Base-by-base conservation (phyloP, 2,888 invertebrate genomes). In the Dexiosoma caninum region DNA sequence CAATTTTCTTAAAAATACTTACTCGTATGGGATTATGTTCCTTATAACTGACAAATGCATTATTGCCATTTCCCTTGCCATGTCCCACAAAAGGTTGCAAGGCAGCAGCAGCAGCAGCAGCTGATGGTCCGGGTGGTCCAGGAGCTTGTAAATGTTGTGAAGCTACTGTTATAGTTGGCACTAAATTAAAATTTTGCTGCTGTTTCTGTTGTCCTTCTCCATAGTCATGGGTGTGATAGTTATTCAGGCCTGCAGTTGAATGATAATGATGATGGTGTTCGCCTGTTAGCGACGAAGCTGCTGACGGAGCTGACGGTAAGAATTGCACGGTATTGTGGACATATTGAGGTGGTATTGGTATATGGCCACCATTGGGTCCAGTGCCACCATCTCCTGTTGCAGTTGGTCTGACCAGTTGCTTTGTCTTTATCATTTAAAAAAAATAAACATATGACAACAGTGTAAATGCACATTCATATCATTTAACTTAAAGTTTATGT, bases 301-400 rank as follows among this genome's bases (percentile, higher is more conserved):
- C 37, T 10, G 70, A 14, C 35, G 64, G n/a, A 37, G 79, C 81
- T 74, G 76, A 81, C 75, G 83, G 77, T 64, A 59, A 64, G 69
- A 77, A 81, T 40, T 59, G 46, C 10, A 49, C 12, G 27, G 27
- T 35, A 19, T 27, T 37, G 30, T 87, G 86, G 80, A 89, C 87
- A 83, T 89, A 89, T 46, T 88, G 87, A 8, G 86, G 83, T 19
- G 89, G 89, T 40, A 89, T 84, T 6, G 88, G 85, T 69, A 89
- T 86, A 64, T 85, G 85, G 14, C 82, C 82, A 0, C 82, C 81
- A 42, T 59, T 83, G 30, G 85, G 85, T 19, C 84, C 79, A 49
- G 84, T 5, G 4, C 82, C 78, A 14, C 66, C 83, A 30, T 84
- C 85, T 21, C 85, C 57, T 70, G 80, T 77, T 69, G 76, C 60